Evolutionary conservation across 2,888 invertebrate genomes (phyloP).

Genomic region (Pheosia gnoma): DNA sequence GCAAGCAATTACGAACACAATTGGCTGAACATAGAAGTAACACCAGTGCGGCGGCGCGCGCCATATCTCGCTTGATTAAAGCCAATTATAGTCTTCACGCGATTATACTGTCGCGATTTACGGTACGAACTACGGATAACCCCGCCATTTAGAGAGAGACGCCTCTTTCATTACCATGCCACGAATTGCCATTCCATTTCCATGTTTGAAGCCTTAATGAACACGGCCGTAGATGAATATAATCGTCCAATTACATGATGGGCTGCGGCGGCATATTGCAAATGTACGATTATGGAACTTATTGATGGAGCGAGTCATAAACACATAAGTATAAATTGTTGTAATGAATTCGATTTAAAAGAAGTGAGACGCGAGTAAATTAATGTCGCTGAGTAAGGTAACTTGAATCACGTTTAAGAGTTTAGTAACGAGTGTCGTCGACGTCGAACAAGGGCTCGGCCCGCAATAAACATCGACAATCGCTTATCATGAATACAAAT

Average conservation of each 20-base stretch:
- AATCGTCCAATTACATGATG: constrained; percentile 50
- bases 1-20: constrained; percentile 51
- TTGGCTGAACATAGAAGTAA: constrained; percentile 48
- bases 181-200: constrained; percentile 65
- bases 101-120: constrained; percentile 72
- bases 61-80: constrained; percentile 72
- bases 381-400: not conserved
- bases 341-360: constrained; percentile 1
- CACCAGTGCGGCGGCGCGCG: constrained; percentile 53
- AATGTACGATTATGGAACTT: constrained; percentile 50
- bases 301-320: constrained; percentile 14
- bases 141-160: constrained; percentile 67
- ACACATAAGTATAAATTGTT: constrained; percentile 3
- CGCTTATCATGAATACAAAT: constrained; percentile 67
- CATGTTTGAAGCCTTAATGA: constrained; percentile 63
- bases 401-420: constrained; percentile 25
- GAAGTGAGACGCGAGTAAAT: not conserved
- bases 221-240: constrained; percentile 51
- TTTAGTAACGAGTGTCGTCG: constrained; percentile 10
- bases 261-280: constrained; percentile 50
- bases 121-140: constrained; percentile 70
- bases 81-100: constrained; percentile 75
- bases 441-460: constrained; percentile 44
- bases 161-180: constrained; percentile 67
- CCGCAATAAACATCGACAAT: constrained; percentile 48